Base-by-base conservation (phyloP, 2,113 vertebrate species). In the Perca flavescens region DNA sequence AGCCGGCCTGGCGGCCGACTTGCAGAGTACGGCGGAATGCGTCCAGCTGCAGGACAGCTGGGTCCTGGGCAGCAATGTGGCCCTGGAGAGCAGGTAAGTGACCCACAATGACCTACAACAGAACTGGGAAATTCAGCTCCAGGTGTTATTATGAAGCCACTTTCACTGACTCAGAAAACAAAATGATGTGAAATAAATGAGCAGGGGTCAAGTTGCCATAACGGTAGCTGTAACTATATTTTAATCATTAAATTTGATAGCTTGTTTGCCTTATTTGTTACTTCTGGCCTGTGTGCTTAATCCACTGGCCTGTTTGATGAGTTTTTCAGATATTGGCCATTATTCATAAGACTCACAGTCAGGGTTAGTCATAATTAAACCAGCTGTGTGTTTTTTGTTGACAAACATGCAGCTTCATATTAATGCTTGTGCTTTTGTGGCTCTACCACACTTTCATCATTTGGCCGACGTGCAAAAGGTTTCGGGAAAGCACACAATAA, bases 21-120 rank as follows among this genome's bases (percentile, higher is more conserved):
- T 99, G 96, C 98, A 98, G 96, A 98, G 97, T 94, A 98, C 98
- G 93, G 97, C 98, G 79, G 98, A 99, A 97, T 99, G 98, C 89
- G 98, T 98, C 96, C 98, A 99, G 97, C 98, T 99, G 97, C 98
- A 99, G 96, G 98, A 99, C 97, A 99, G 98, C 97, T 99, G 98
- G 98, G 98, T 99, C 92, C 96, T 99, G 96, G 98, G 98, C 95
- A 98, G 97, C 96, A 98, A 98, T 96, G 97, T 98, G 47, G 97
- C 97, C 95, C 96, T 99, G 97, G 98, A 99, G 95, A 99, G 97
- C 97, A 98, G 98, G 98, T 99, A 95, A 95, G 92, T 77, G 74
- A 86, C 68, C 80, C 86, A 0, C 46, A 6, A 28, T 31, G 62
- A 72, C 74, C 79, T 22, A 25, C 81, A 80, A 40, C 79, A 74